A percentile compares a stretch with the other conserved stretches of the same genome.
Conservation (phyloP, 2,113 vertebrate genomes). For the Pituophis catenifer region DNA sequence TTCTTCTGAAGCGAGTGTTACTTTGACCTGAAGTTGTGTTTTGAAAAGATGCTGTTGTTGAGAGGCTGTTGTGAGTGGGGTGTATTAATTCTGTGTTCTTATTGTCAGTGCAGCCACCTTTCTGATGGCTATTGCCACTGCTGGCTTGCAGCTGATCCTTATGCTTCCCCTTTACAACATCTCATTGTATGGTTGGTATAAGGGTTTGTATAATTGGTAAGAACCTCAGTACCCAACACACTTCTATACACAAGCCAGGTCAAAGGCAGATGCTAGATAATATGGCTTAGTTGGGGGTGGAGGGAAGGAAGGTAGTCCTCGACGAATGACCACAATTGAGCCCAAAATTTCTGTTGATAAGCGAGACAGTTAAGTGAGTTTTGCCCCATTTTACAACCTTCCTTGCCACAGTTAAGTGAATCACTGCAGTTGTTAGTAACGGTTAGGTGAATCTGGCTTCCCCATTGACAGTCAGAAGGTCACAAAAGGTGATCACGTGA, state of each 20-base stretch:
- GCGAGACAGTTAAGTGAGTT: too few species aligned
- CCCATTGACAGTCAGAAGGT: too few species aligned
- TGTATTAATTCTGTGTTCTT: conserved; percentile 99
- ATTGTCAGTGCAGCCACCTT: conserved; percentile 99
- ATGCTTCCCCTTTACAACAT: conserved; percentile 98
- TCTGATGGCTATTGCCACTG: conserved; percentile 95
- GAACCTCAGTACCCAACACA: conserved; percentile 63
- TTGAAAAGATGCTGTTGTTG: conserved; percentile 40
- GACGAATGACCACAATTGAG: too few species aligned
- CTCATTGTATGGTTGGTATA: conserved; percentile 99
- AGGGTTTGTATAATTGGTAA: conserved; percentile 99
- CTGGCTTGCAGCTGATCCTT: conserved; percentile 99
- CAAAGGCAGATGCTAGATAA: conserved; percentile 7
- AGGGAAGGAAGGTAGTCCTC: background rate
- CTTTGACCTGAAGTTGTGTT: conserved; percentile 38
- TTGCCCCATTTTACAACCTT: too few species aligned
- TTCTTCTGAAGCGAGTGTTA: conserved; percentile 28
- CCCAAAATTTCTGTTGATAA: too few species aligned
- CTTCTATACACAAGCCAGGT: conserved; percentile 37
- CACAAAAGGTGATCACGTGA: too few species aligned
- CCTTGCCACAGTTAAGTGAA: too few species aligned
- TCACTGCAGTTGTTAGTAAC: too few species aligned
- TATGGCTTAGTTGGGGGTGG: background rate
- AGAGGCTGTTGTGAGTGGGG: conserved; percentile 62
- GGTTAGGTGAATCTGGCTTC: too few species aligned